A percentile compares a stretch with the other conserved stretches of the same genome.
Conservation (phyloP, 1,140 invertebrate species). For the Drosophila athabasca region DNA sequence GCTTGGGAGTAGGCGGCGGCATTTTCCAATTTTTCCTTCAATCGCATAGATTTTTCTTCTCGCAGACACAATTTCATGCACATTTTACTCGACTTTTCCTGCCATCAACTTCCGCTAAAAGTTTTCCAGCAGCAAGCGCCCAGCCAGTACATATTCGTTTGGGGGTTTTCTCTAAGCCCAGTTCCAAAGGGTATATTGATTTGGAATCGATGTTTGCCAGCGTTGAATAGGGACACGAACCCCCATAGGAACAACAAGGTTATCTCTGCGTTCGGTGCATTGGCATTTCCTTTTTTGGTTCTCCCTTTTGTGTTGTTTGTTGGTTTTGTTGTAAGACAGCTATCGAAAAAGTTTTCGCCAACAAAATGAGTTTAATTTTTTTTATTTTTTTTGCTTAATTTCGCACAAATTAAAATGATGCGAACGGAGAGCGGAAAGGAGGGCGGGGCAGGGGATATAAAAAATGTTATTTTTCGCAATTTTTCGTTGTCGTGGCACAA, state of each 20-base stretch:
- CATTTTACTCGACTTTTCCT: slow-evolving; percentile 62
- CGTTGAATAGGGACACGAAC: too few relatives aligned
- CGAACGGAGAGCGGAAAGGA: slow-evolving; percentile 10
- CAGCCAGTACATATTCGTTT: too few relatives aligned
- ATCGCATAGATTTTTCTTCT: slow-evolving; percentile 59
- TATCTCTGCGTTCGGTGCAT: too few relatives aligned
- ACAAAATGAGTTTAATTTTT: slow-evolving; percentile 77
- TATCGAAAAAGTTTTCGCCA: slow-evolving; percentile 78
- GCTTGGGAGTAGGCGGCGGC: slow-evolving; percentile 10
- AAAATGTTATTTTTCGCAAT: slow-evolving; percentile 47
- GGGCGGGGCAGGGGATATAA: background rate
- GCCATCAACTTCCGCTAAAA: slow-evolving; percentile 68
- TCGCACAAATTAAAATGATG: slow-evolving; percentile 79
- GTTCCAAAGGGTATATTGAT: background rate
- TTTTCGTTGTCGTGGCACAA: slow-evolving; percentile 49
- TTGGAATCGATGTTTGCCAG: background rate
- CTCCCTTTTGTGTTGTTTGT: slow-evolving; percentile 25
- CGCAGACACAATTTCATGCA: slow-evolving; percentile 51
- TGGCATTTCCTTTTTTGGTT: slow-evolving; percentile 2
- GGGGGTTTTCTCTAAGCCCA: background rate
- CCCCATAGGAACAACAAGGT: too few relatives aligned
- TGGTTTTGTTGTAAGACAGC: slow-evolving; percentile 61
- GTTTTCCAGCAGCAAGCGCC: slow-evolving; percentile 49
- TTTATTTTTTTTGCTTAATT: slow-evolving; percentile 66
- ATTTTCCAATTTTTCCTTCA: slow-evolving; percentile 61